Conservation (phyloP, 1,140 invertebrate species). For the Tribolium madens region DNA sequence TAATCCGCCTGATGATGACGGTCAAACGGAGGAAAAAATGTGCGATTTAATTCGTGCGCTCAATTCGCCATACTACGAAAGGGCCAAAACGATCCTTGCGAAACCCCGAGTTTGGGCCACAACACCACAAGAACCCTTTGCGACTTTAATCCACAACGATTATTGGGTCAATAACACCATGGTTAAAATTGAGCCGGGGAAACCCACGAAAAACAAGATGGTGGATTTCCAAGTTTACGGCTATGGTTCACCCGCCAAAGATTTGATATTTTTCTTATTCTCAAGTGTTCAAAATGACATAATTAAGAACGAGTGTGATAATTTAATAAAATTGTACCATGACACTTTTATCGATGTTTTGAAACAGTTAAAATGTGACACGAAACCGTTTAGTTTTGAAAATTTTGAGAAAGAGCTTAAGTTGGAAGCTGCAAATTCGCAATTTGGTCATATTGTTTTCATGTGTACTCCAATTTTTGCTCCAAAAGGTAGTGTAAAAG, state of each 20-base stretch:
- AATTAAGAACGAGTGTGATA: constrained; percentile 63
- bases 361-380: constrained; percentile 49
- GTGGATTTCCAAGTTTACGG: constrained; percentile 73
- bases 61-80: constrained; percentile 29
- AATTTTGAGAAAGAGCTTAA: constrained; percentile 50
- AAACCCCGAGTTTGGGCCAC: constrained; percentile 46
- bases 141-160: constrained; percentile 70
- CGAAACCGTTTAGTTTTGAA: constrained; percentile 47
- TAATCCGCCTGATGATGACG: constrained; percentile 57
- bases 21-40: constrained; percentile 13
- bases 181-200: constrained; percentile 64
- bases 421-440: background rate
- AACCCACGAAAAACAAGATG: constrained; percentile 68
- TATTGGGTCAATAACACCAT: constrained; percentile 75
- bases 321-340: constrained; percentile 68
- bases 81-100: background rate
- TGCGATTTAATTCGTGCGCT: background rate
- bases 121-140: constrained; percentile 64
- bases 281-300: constrained; percentile 66
- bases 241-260: constrained; percentile 67
- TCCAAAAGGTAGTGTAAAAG: constrained; percentile 9
- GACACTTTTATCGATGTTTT: constrained; percentile 64
- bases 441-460: constrained; percentile 52
- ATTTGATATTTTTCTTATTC: constrained; percentile 71
- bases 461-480: constrained; percentile 48